Conservation (phyloP, 2,797 vertebrate genomes). For the Cossypha polioptera region DNA sequence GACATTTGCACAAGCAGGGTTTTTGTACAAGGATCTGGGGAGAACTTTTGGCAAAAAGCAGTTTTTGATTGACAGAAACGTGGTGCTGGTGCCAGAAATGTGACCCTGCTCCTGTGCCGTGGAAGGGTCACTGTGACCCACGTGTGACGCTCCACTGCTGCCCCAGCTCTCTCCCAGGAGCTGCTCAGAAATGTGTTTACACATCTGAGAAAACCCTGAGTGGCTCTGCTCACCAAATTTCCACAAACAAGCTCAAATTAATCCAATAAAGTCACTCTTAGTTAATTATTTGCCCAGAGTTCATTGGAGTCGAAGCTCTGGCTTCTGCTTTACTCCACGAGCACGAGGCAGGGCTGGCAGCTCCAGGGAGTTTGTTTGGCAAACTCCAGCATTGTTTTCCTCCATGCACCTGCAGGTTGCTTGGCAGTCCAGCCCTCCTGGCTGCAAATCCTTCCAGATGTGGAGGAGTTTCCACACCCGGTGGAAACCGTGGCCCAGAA, state of each 20-base stretch:
- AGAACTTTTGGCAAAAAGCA: not conserved
- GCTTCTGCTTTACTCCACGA: not conserved
- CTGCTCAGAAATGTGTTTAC: not conserved
- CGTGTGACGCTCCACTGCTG: accelerated
- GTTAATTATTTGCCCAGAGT: constrained; percentile 32
- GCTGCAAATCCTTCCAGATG: not conserved
- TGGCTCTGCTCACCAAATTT: not conserved
- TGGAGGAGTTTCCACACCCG: accelerated
- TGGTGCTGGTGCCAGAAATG: not conserved
- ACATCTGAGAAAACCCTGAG: not conserved
- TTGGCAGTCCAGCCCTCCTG: not conserved
- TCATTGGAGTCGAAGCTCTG: not conserved
- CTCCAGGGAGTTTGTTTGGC: not conserved
- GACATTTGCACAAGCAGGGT: accelerated
- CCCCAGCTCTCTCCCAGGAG: not conserved
- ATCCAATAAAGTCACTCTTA: not conserved
- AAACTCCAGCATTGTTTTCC: not conserved
- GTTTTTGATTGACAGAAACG: accelerated
- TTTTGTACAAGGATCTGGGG: not conserved
- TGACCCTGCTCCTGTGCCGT: accelerated
- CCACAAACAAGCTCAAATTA: not conserved
- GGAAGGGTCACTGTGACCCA: not conserved
- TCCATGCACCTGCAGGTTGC: not conserved
- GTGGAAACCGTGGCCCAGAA: not conserved
- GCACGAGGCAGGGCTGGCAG: not conserved